Conservation (phyloP, 2,888 invertebrate genomes). For the Dynastes grantii region DNA sequence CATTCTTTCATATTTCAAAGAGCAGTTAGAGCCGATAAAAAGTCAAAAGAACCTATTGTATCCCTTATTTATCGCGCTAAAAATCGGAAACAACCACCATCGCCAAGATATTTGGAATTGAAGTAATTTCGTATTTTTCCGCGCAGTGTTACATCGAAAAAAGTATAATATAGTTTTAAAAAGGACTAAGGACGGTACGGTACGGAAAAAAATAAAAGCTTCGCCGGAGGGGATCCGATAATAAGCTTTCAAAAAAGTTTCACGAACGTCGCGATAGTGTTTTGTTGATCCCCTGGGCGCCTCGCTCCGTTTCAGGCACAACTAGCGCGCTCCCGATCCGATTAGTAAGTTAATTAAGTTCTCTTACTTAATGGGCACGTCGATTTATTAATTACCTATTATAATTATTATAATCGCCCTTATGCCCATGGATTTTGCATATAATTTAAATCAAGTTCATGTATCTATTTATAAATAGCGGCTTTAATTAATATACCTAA, state of each 20-base stretch:
- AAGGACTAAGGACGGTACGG: conserved; percentile 68
- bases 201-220: conserved; percentile 61
- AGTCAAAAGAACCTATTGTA: too few species aligned
- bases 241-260: conserved; percentile 72
- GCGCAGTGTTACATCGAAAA: conserved; percentile 52
- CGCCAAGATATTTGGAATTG: conserved; percentile 19
- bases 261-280: conserved; percentile 66
- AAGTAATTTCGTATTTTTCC: conserved; percentile 30
- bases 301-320: conserved; percentile 56
- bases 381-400: conserved; percentile 70
- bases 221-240: conserved; percentile 66
- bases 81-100: not conserved
- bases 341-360: conserved; percentile 71
- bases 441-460: not conserved
- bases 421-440: not conserved
- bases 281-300: conserved; percentile 66
- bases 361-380: conserved; percentile 69
- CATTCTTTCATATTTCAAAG: too few species aligned
- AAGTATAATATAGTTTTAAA: conserved; percentile 70
- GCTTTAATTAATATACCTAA: too few species aligned
- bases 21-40: too few species aligned
- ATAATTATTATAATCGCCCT: conserved; percentile 61
- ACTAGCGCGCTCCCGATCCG: conserved; percentile 64
- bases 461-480: too few species aligned
- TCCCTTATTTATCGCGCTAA: too few species aligned